Base-by-base conservation (phyloP, 2,113 vertebrate species). In the Micromys minutus region DNA sequence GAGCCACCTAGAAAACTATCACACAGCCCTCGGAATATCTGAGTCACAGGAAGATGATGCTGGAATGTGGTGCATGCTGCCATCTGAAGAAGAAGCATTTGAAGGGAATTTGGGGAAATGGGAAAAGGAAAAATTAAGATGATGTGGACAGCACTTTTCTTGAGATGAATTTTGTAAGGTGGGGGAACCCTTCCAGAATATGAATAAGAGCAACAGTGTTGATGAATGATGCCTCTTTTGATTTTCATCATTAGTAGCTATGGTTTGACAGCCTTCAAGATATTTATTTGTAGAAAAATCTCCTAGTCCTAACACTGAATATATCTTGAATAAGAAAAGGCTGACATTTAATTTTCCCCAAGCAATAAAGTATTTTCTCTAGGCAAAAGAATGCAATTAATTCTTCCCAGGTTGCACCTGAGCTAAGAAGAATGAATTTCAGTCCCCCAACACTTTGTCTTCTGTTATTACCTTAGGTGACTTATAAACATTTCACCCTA, bases 261-360 rank as follows among this genome's bases (percentile, higher is more conserved):
- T 89, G 90, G 95, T 93, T 87, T 97, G 90, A 95, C 87, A 96
- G 84, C 22, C 96, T 93, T 96, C 36, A 86, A 93, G 94, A 87
- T 85, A 85, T 93, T 87, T 69, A 89, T 61, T 67, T 87, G 0
- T 17, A 69, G 85, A 85, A 85, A 13, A 95, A 91, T 93, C 76
- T 94, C 87, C 91, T 91, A 31, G 22, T 80, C 93, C 91, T 96
- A 96, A 95, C 13, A 96, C 55, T 81, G 96, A 87, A 63, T 87
- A 50, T 34, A 80, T 45, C 15, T 91, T 91, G 42, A 95, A 55
- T 71, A 76, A 57, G 26, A 87, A 85, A 90, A 47, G 61, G 29
- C 31, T 95, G 74, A 91, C 39, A 10, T 97, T 94, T 92, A 50
- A 93, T 0, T 87, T 67, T 45, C 59, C 89, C 94, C 36, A 94